Evolutionary conservation across 92 coral and sea anemone species (phyloP).

Genomic region (Porites rus): DNA sequence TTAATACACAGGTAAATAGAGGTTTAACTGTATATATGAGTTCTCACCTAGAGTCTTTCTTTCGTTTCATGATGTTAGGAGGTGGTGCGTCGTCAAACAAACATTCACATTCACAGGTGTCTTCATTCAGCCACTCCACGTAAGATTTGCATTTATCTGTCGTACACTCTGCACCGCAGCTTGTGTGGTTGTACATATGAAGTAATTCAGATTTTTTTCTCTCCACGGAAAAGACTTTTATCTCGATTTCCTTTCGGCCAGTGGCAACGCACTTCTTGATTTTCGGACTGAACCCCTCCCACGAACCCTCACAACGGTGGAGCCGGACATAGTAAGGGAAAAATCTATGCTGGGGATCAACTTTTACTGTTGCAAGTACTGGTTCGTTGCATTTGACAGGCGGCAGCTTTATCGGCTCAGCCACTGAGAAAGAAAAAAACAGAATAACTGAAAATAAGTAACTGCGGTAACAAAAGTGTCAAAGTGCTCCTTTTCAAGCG

Average conservation of each 20-base stretch:
- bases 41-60: constrained; percentile 24
- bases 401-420: not conserved
- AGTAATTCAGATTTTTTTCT: no score
- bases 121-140: constrained; percentile 12
- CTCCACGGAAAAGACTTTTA: not conserved
- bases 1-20: no score
- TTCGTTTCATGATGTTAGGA: constrained; percentile 14
- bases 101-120: constrained; percentile 46
- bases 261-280: constrained; percentile 50
- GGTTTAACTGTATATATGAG: not conserved
- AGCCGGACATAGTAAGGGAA: constrained; percentile 69
- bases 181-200: constrained; percentile 45
- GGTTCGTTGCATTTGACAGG: constrained; percentile 11
- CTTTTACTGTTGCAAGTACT: constrained; percentile 64
- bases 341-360: constrained; percentile 57
- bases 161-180: constrained; percentile 47
- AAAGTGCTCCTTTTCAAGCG: no score
- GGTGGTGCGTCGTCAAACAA: constrained; percentile 10
- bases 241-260: not conserved
- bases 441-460: not conserved
- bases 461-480: not conserved
- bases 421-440: not conserved
- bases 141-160: constrained; percentile 13
- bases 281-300: constrained; percentile 36
- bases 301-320: constrained; percentile 81